Evolutionary conservation across 2,797 vertebrate genomes (phyloP).

Genomic region (Typhlichthys eigenmanni): DNA sequence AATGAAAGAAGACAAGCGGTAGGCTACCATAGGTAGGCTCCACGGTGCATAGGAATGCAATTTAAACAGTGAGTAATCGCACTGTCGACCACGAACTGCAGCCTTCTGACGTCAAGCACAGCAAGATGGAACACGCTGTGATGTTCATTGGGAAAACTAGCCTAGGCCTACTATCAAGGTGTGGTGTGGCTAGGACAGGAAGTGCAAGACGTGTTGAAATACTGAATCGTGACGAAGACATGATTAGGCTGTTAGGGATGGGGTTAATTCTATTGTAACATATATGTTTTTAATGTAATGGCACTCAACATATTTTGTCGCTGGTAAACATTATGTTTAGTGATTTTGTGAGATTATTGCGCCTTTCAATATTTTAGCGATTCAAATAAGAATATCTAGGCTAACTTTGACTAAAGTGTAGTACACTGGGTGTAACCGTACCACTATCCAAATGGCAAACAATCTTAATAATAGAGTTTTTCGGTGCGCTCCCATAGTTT

Average conservation of each 20-base stretch:
- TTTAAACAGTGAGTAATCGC: slow-evolving; percentile 75
- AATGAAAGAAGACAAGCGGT: slow-evolving; percentile 37
- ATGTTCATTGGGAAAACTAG: slow-evolving; percentile 60
- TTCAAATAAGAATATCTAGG: too few species aligned
- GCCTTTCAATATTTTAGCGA: neutral
- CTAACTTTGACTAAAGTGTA: too few species aligned
- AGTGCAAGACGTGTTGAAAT: slow-evolving; percentile 52
- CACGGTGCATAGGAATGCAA: slow-evolving; percentile 70
- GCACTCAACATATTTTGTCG: too few species aligned
- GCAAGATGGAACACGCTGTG: slow-evolving; percentile 65
- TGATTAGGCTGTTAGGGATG: too few species aligned
- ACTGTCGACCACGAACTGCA: slow-evolving; percentile 59
- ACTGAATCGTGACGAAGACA: slow-evolving; percentile 12
- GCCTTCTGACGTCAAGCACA: slow-evolving; percentile 71
- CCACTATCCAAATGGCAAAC: slow-evolving; percentile 30
- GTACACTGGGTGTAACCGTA: neutral
- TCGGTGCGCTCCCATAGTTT: slow-evolving; percentile 50
- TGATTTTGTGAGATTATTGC: neutral
- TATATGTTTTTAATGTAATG: too few species aligned
- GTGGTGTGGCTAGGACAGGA: slow-evolving; percentile 63
- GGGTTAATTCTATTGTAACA: neutral
- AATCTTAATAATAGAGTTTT: slow-evolving; percentile 54
- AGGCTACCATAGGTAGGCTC: slow-evolving; percentile 41
- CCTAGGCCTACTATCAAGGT: slow-evolving; percentile 63
- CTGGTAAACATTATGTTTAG: neutral